Conservation (phyloP, 2,113 vertebrate genomes). For the Hypocryptadius cinnamomeus region DNA sequence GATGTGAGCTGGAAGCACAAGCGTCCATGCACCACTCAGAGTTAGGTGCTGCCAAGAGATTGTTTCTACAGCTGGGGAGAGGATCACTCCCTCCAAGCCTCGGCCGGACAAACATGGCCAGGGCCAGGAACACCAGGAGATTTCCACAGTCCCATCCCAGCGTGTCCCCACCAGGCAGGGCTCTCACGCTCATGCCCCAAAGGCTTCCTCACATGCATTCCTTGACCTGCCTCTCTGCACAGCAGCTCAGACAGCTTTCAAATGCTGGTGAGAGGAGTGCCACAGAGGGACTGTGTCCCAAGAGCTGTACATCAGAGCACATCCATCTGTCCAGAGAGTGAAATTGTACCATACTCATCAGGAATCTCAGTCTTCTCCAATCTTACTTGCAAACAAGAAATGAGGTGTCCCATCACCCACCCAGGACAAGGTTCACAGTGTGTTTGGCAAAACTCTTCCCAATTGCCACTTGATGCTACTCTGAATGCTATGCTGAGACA, state of each 20-base stretch:
- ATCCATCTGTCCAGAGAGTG: not conserved
- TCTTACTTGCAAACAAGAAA: not conserved
- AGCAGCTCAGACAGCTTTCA: not conserved
- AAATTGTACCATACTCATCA: not conserved
- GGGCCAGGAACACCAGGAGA: not conserved
- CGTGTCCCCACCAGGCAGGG: fast-evolving
- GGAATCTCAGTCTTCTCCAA: not conserved
- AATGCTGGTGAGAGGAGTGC: fast-evolving
- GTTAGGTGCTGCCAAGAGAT: not conserved
- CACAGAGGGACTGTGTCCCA: not conserved
- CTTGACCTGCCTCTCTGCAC: not conserved
- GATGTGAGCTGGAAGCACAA: not conserved
- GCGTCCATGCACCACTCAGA: fast-evolving
- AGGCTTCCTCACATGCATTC: not conserved
- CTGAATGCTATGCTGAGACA: not conserved
- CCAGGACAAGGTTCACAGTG: not conserved
- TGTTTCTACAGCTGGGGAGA: not conserved
- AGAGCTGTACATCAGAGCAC: fast-evolving
- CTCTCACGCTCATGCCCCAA: not conserved
- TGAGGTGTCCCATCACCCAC: not conserved
- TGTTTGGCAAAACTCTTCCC: not conserved
- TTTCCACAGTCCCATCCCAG: not conserved
- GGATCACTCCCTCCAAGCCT: not conserved
- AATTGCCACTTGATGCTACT: not conserved
- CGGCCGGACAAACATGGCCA: not conserved